These are phyloP conservation scores for Sylvia atricapilla DNA, from an alignment of 2,113 vertebrate species.

Conservation along the genomic window DNA sequence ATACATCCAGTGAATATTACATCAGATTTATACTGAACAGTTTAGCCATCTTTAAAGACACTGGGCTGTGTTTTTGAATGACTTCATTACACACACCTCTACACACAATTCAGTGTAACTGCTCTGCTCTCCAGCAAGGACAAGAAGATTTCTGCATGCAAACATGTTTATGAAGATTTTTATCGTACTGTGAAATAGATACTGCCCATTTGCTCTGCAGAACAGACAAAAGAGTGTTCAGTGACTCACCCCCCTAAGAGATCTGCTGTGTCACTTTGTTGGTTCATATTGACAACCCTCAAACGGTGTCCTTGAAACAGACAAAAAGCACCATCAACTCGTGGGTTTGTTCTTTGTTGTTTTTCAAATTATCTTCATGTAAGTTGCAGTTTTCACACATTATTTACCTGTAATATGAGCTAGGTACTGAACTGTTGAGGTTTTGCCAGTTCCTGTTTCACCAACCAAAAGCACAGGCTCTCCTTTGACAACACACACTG, in stretches of 20 bases:
- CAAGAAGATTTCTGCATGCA: neutral
- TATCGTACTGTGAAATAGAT: neutral
- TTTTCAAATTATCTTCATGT: neutral
- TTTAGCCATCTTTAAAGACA: neutral
- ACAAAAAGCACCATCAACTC: neutral
- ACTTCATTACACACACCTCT: neutral
- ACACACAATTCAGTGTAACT: neutral
- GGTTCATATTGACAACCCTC: constrained; percentile 96
- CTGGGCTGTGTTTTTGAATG: neutral
- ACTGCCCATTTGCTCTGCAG: neutral
- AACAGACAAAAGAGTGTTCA: neutral
- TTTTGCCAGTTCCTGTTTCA: constrained; percentile 97
- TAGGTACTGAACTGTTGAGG: constrained; percentile 92
- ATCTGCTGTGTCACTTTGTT: constrained; percentile 95
- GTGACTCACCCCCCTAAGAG: constrained; percentile 91
- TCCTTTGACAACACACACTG: constrained; percentile 85
- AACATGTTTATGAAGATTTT: neutral
- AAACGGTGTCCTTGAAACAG: constrained; percentile 83
- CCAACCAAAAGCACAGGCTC: constrained; percentile 93
- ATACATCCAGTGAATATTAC: neutral
- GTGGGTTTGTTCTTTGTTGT: neutral
- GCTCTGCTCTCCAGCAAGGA: neutral
- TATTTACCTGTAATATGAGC: constrained; percentile 85
- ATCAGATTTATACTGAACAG: neutral
- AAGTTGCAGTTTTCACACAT: neutral